Evolutionary conservation across 2,797 vertebrate genomes (phyloP).

Genomic region (Octomys mimax): DNA sequence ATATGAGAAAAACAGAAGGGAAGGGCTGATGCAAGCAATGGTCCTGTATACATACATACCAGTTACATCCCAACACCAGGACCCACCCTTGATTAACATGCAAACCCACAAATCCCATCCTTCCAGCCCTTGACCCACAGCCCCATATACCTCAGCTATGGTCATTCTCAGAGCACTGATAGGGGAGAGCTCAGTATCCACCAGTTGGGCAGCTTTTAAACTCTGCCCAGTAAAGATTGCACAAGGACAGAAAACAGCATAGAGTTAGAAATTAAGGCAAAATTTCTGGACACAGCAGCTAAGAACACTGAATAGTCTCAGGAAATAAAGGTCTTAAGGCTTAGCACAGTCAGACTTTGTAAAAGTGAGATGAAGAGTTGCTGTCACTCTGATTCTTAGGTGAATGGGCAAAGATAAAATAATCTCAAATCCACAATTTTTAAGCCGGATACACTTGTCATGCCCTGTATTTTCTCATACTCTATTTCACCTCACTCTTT

Average conservation of each 20-base stretch:
- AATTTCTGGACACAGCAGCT: conserved; percentile 75
- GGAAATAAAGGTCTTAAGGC: conserved; percentile 29
- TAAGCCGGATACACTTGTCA: neutral
- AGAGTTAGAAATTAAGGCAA: conserved; percentile 87
- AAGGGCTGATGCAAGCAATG: conserved; percentile 69
- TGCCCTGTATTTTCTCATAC: conserved; percentile 10
- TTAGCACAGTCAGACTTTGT: neutral
- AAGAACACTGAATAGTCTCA: conserved; percentile 76
- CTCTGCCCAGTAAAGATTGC: conserved; percentile 90
- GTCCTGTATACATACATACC: neutral
- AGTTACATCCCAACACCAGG: conserved; percentile 33
- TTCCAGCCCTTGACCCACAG: conserved; percentile 68
- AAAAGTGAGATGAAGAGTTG: conserved; percentile 22
- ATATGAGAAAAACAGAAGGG: conserved; percentile 39
- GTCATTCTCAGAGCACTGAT: conserved; percentile 99
- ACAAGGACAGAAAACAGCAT: conserved; percentile 86
- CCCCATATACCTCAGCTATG: conserved; percentile 95
- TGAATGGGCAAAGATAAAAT: conserved; percentile 44
- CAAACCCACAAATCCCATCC: conserved; percentile 70
- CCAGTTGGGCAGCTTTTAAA: conserved; percentile 97
- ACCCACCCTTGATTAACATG: conserved; percentile 76
- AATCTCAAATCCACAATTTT: conserved; percentile 47
- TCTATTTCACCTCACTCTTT: conserved; percentile 14
- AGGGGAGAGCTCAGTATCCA: conserved; percentile 99
- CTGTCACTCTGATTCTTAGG: conserved; percentile 42